Conservation (phyloP, 2,113 vertebrate genomes). For the Plotosus lineatus region DNA sequence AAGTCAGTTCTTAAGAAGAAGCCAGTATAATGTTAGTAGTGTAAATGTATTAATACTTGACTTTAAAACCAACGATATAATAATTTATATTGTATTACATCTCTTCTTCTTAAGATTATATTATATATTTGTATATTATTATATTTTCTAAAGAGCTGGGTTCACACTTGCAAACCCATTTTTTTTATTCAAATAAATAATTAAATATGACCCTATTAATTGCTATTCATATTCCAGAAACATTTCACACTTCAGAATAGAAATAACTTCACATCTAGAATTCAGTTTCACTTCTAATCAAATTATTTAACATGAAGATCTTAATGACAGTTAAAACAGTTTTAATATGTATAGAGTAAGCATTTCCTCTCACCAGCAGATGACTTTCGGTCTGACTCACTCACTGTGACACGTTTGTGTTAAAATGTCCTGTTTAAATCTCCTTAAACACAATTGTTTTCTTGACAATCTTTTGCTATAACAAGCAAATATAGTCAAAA, state of each 20-base stretch:
- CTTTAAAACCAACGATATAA: no score
- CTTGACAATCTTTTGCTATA: constrained; percentile 4
- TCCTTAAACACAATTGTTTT: constrained; percentile 32
- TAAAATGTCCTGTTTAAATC: constrained; percentile 31
- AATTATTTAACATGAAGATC: not conserved
- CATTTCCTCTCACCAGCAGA: constrained; percentile 39
- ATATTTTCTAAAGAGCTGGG: constrained; percentile 34
- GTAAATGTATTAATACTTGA: not conserved
- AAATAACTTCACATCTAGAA: not conserved
- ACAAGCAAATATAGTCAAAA: constrained; percentile 1
- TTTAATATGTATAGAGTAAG: constrained; percentile 13
- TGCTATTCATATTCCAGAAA: constrained; percentile 5
- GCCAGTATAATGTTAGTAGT: not conserved
- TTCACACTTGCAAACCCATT: not conserved
- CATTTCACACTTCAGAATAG: not conserved
- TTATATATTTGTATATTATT: no score
- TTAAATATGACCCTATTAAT: not conserved
- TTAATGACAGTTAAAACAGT: constrained; percentile 16
- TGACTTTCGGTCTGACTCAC: constrained; percentile 44
- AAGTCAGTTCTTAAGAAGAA: not conserved
- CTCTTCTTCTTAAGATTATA: no score
- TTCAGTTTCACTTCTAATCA: not conserved
- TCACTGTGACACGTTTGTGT: constrained; percentile 37
- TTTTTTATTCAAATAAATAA: not conserved
- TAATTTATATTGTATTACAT: no score